phyloP scores from a whole-genome alignment of 2,113 vertebrate genomes.

The Apteryx owenii region DNA sequence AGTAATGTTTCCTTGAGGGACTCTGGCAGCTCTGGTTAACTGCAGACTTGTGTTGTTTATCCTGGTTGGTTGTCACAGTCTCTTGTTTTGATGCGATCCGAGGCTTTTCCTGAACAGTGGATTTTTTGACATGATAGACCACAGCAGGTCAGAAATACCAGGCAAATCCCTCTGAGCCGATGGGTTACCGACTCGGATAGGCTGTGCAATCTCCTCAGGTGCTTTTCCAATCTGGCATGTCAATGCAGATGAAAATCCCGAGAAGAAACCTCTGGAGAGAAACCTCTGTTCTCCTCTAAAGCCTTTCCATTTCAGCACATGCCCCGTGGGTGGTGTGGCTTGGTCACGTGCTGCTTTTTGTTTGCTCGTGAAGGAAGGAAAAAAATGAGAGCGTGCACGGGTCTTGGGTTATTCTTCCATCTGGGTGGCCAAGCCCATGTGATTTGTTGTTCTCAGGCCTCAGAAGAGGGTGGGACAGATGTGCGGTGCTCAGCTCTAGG shows the following conservation, averaged over 20 bases:
- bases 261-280: background rate
- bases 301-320: background rate
- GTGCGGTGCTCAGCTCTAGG: background rate
- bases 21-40: background rate
- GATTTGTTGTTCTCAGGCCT: background rate
- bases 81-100: background rate
- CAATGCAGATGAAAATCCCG: background rate
- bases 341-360: background rate
- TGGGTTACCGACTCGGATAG: background rate
- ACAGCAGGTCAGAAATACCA: conserved; percentile 27
- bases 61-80: background rate
- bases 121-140: conserved; percentile 6
- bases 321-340: fast-evolving
- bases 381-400: fast-evolving
- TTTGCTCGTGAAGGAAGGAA: background rate
- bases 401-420: background rate
- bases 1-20: background rate
- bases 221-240: background rate
- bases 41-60: background rate
- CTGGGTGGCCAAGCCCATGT: background rate
- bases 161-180: background rate
- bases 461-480: background rate
- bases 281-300: background rate
- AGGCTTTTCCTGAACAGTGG: background rate
- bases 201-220: background rate